Conservation (phyloP, 2,113 vertebrate genomes). For the Corydoras sp. region DNA sequence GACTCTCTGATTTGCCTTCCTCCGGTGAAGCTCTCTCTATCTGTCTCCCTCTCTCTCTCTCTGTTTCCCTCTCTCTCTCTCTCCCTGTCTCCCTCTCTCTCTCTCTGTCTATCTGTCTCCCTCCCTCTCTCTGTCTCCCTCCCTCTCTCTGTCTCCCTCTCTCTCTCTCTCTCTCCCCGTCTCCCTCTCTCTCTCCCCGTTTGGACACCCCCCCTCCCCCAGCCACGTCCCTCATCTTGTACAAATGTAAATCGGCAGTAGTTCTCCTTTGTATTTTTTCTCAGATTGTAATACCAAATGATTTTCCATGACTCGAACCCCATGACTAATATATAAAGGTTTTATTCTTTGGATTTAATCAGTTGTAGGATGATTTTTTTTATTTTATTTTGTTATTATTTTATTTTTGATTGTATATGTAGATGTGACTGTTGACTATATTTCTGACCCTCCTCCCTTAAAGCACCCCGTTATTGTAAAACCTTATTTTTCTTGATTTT, state of each 20-base stretch:
- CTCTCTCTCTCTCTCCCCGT: not conserved
- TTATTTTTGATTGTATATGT: not conserved
- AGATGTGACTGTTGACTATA: slow-evolving; percentile 1
- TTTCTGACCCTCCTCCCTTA: not conserved
- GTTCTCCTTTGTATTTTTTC: slow-evolving; percentile 14
- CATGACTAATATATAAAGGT: slow-evolving; percentile 16
- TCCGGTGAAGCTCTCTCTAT: not conserved
- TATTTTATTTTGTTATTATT: slow-evolving; percentile 12
- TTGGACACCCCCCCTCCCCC: not conserved
- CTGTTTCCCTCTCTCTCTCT: not conserved
- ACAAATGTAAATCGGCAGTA: slow-evolving; percentile 15
- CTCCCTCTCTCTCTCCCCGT: not conserved
- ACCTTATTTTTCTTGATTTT: slow-evolving; percentile 6
- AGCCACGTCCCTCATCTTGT: slow-evolving; percentile 2
- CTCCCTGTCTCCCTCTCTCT: not conserved
- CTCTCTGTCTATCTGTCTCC: not conserved
- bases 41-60: too few species aligned
- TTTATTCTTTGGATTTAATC: slow-evolving; percentile 4
- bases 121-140: not conserved
- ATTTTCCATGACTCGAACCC: slow-evolving; percentile 9
- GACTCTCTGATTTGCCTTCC: not conserved
- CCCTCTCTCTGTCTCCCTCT: not conserved
- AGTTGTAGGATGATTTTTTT: not conserved
- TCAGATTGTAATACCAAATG: slow-evolving; percentile 7
- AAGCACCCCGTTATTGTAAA: not conserved